Percentiles rank a stretch among this genome's conserved stretches.
phyloP scores from a whole-genome alignment of 2,113 vertebrate genomes.

The Dasyurus viverrinus region DNA sequence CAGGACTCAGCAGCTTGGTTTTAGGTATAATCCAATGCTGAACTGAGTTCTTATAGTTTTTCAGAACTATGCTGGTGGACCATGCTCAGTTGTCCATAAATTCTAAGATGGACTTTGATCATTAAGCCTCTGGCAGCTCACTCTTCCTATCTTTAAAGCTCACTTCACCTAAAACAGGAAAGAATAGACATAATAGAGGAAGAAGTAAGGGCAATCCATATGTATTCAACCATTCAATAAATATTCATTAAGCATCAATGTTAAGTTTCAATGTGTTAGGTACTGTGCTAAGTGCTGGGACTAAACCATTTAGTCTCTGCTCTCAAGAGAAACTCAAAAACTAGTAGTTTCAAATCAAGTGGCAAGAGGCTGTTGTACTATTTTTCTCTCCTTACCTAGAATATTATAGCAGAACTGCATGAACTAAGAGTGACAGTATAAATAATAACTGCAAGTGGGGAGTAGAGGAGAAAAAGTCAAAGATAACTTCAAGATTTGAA shows the following conservation, averaged over 20 bases:
- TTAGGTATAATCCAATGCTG: neutral
- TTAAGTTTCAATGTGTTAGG: neutral
- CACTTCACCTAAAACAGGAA: neutral
- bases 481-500: neutral
- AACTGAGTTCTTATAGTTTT: neutral
- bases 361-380: neutral
- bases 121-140: neutral
- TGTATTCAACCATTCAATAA: too few species aligned
- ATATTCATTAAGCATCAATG: neutral
- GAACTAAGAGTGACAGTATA: too few species aligned
- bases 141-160: neutral
- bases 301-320: neutral
- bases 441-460: neutral
- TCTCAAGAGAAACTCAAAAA: neutral
- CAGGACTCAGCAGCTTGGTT: neutral
- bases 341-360: neutral
- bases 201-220: too few species aligned
- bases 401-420: neutral
- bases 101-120: neutral
- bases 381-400: neutral
- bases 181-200: neutral
- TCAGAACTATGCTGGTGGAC: neutral
- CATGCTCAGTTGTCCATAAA: neutral
- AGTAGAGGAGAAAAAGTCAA: neutral
- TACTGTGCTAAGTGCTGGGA: neutral